Evolutionary conservation across 2,113 vertebrate genomes (phyloP).

Genomic region (Raphicerus campestris): DNA sequence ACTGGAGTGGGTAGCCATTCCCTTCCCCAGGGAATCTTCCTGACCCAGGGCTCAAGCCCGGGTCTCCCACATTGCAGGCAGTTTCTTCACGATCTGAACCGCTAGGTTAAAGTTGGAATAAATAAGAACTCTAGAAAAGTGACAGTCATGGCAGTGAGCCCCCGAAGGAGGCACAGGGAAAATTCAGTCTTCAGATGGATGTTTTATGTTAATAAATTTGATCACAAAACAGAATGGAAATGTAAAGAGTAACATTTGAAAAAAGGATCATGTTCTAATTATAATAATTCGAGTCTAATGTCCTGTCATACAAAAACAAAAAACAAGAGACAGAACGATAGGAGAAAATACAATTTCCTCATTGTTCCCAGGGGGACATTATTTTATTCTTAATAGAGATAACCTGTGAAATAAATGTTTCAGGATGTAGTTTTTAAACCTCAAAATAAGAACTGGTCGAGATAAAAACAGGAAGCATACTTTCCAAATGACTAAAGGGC

Average conservation of each 20-base stretch:
- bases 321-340: background rate
- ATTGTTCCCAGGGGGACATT: background rate
- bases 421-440: background rate
- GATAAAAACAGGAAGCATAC: conserved; percentile 42
- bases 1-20: background rate
- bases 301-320: background rate
- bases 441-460: conserved; percentile 35
- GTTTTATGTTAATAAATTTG: background rate
- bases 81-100: background rate
- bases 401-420: background rate
- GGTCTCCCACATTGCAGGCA: background rate
- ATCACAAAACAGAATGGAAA: background rate
- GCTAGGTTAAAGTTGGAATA: background rate
- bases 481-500: background rate
- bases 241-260: background rate
- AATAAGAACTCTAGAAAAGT: background rate
- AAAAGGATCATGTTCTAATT: background rate
- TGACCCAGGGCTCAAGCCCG: background rate
- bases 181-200: background rate
- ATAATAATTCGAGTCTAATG: background rate
- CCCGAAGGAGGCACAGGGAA: background rate
- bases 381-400: conserved; percentile 50
- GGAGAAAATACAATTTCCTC: background rate
- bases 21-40: background rate
- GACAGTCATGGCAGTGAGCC: background rate